A percentile compares a stretch with the other conserved stretches of the same genome.
Evolutionary conservation across 2,113 vertebrate genomes (phyloP).

Genomic region (Panurus biarmicus): DNA sequence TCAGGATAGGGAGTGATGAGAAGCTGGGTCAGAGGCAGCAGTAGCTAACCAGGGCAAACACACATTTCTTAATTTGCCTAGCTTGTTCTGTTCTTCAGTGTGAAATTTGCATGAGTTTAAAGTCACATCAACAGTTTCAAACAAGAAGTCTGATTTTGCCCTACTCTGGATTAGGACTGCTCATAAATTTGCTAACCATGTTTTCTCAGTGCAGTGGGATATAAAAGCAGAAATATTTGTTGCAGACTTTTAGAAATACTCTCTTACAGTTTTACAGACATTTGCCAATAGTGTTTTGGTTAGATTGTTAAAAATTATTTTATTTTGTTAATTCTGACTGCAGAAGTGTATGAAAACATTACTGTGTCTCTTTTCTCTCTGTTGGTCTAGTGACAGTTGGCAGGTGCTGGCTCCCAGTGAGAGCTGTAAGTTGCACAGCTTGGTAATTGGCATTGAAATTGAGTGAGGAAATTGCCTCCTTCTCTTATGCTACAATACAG

Average conservation of each 20-base stretch:
- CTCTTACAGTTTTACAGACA: not conserved
- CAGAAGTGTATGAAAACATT: not conserved
- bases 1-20: not conserved
- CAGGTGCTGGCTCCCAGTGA: conserved; percentile 24
- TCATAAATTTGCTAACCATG: not conserved
- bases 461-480: conserved; percentile 27
- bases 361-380: not conserved
- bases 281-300: not conserved
- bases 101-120: not conserved
- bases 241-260: not conserved
- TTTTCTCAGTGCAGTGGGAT: not conserved
- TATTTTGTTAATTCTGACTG: not conserved
- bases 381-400: conserved; percentile 14
- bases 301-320: not conserved
- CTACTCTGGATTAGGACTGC: not conserved
- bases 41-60: not conserved
- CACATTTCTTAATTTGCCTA: not conserved
- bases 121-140: not conserved
- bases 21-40: not conserved
- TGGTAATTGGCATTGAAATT: conserved; percentile 38
- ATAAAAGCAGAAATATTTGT: not conserved
- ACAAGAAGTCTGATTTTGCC: not conserved
- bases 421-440: conserved; percentile 23
- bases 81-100: not conserved
- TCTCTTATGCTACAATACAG: not conserved